These are phyloP conservation scores for Masticophis lateralis DNA, from an alignment of 2,797 vertebrate genomes.

Conservation along the genomic window DNA sequence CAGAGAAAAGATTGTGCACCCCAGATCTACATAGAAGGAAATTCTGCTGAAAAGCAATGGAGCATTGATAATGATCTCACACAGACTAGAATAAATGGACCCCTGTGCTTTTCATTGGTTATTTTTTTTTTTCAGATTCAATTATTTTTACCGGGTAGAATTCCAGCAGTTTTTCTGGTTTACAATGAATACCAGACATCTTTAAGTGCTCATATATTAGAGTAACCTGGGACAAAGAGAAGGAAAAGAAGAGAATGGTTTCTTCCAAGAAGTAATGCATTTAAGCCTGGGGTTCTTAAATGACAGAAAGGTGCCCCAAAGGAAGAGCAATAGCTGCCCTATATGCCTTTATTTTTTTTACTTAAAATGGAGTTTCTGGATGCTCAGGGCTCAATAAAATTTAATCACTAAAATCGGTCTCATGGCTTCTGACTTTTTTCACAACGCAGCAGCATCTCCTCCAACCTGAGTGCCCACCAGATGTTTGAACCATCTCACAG, in stretches of 20 bases:
- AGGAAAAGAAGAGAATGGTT: neutral
- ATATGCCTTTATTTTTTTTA: neutral
- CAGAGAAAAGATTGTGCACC: neutral
- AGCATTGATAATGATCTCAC: neutral
- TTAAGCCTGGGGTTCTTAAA: neutral
- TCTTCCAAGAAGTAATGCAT: neutral
- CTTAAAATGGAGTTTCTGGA: neutral
- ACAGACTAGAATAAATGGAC: neutral
- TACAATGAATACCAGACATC: neutral
- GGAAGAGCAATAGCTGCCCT: neutral
- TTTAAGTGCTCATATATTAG: neutral
- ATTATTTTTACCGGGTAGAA: neutral
- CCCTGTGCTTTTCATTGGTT: neutral
- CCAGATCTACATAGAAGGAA: conserved; percentile 7
- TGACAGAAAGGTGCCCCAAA: neutral
- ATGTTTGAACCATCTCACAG: neutral
- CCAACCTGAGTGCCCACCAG: neutral
- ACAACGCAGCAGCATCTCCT: neutral
- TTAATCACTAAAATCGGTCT: neutral
- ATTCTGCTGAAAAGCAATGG: neutral
- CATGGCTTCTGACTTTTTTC: neutral
- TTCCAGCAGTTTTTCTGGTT: neutral
- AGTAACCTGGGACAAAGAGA: neutral
- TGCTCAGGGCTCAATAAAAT: neutral
- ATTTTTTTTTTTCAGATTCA: neutral